Base-by-base conservation (phyloP, 2,797 vertebrate genomes). In the Helarctos malayanus region DNA sequence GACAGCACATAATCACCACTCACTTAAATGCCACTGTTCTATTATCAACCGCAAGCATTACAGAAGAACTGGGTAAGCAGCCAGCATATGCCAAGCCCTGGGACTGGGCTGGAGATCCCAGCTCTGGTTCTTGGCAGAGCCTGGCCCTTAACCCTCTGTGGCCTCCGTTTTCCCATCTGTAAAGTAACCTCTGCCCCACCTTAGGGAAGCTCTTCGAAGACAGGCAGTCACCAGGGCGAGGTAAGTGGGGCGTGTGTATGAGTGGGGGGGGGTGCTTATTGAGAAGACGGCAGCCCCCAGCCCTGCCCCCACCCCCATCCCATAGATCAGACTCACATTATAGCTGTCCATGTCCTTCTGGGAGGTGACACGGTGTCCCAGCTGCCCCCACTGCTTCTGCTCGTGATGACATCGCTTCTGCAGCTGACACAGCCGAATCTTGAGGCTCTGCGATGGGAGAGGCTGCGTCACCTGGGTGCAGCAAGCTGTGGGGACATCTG, bases 381-480 rank as follows among this genome's bases (percentile, higher is more conserved):
- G 7, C 35, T 25, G 54, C 63, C 16, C 1, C 38, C n/a, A 2
- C 88, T 29, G n/a, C 45, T 14, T n/a, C 47, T 63, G 92, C 65
- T 47, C n/a, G 29, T 0, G 0, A 41, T 80, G 59, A 25, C 45
- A 84, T n/a, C 56, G 94, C 75, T 41, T 81, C 69, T 91, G 93
- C 73, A 95, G 79, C 86, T 80, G 95, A 14, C 57, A 83, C 12
- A 94, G 68, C 15, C 0, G 27, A 35, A 56, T 87, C 92, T 80
- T 81, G 76, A 97, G 84, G 80, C 59, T 35, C 95, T 93, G 87
- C 0, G 8, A 47, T 0, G 21, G 78, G 41, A 41, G 8, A 13
- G 49, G 14, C 6, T 19, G 4, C 18, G 35, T 68, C 79, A 56
- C 23, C 21, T 18, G 0, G 0, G 65, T 5, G 32, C 29, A 29